These are phyloP conservation scores for Trematocara macrostoma DNA, from an alignment of 2,113 vertebrate species.

Conservation along the genomic window DNA sequence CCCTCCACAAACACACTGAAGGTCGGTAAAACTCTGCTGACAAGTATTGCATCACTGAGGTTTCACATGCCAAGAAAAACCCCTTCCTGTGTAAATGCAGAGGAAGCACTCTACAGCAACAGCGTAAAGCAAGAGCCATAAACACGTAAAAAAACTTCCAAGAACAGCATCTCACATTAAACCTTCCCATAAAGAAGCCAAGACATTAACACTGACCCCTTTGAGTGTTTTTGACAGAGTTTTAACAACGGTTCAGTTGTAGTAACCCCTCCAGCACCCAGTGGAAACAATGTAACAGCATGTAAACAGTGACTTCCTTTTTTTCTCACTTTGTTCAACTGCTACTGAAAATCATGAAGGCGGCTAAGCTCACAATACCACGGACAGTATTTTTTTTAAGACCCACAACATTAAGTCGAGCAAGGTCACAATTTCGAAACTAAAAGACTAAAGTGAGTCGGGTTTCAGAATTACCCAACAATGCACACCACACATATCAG, in stretches of 20 bases:
- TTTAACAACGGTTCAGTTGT: not conserved
- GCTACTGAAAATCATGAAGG: not conserved
- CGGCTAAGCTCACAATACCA: not conserved
- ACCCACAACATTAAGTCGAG: not conserved
- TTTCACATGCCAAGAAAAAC: conserved; percentile 36
- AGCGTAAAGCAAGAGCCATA: not conserved
- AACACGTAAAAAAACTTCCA: not conserved
- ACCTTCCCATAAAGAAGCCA: not conserved
- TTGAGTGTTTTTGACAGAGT: not conserved
- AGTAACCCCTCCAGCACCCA: not conserved
- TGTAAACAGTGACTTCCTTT: conserved; percentile 61
- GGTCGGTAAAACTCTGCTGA: not conserved
- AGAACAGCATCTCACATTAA: not conserved
- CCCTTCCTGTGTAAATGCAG: conserved; percentile 43
- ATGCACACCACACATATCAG: conserved; percentile 51
- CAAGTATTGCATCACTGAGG: conserved; percentile 34
- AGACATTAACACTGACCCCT: not conserved
- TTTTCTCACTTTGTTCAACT: conserved; percentile 23
- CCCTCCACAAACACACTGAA: not conserved
- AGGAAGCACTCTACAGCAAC: conserved; percentile 3
- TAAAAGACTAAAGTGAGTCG: not conserved
- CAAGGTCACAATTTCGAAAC: not conserved
- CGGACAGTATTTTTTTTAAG: not conserved
- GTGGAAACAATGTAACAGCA: conserved; percentile 28
- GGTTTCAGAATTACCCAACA: conserved; percentile 48